Percentiles rank a stretch among this genome's conserved stretches.
phyloP scores from a whole-genome alignment of 1,140 invertebrate species.

The Popillia japonica region DNA sequence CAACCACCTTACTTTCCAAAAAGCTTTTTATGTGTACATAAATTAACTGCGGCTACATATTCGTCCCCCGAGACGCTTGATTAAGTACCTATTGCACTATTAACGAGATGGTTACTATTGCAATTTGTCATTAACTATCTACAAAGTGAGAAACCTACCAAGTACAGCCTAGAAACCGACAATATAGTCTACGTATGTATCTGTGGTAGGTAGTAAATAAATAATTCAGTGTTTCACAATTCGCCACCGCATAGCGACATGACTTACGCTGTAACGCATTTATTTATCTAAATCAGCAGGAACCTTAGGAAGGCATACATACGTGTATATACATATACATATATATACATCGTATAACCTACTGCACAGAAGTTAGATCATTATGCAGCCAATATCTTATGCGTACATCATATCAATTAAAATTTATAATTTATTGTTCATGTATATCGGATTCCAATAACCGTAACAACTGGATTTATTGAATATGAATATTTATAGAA shows the following conservation, averaged over 20 bases:
- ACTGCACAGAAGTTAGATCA: constrained; percentile 14
- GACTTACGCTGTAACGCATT: not conserved
- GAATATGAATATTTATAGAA: constrained; percentile 28
- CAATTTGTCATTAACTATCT: constrained; percentile 1
- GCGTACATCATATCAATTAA: constrained; percentile 30
- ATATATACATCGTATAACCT: not conserved
- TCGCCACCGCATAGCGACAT: constrained; percentile 1
- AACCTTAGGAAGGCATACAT: not conserved
- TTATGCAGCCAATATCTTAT: constrained; percentile 22
- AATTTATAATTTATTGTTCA: constrained; percentile 26
- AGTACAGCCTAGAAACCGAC: constrained; percentile 10
- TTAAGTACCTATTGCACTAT: not conserved
- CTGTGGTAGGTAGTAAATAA: constrained; percentile 15
- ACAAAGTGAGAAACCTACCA: not conserved
- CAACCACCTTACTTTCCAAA: no score
- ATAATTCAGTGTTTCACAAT: constrained; percentile 25
- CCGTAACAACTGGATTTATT: constrained; percentile 30
- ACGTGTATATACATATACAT: not conserved
- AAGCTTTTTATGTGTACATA: no score
- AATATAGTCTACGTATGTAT: not conserved
- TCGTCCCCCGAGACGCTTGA: no score
- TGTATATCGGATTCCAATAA: constrained; percentile 31
- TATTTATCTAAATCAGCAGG: not conserved
- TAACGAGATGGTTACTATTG: constrained; percentile 1
- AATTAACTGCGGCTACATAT: no score